Conservation (phyloP, 2,888 invertebrate genomes). For the Lycocerus yunnanus region DNA sequence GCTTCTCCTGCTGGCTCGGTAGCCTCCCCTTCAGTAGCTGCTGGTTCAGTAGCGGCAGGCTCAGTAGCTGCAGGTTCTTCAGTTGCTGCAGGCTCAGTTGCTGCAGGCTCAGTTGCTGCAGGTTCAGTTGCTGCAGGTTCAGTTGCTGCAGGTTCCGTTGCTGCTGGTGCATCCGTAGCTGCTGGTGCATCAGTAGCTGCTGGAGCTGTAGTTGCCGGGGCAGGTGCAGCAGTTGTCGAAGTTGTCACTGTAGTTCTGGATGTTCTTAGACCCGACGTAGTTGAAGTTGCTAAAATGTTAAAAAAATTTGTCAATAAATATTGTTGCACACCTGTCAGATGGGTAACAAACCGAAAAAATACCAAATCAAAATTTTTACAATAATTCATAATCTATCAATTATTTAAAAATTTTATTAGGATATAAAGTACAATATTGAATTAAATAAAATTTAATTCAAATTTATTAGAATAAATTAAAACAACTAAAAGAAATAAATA, state of each 20-base stretch:
- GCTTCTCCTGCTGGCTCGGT: background rate
- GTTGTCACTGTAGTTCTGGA: background rate
- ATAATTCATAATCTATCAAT: no score
- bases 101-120: background rate
- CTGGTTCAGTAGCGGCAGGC: background rate
- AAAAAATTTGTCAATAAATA: no score
- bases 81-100: background rate
- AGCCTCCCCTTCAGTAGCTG: background rate
- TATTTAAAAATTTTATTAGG: no score
- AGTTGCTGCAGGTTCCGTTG: background rate
- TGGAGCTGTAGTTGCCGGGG: background rate
- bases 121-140: background rate
- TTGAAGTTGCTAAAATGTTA: background rate
- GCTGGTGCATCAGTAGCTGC: background rate
- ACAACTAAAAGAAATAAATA: no score
- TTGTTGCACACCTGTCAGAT: no score
- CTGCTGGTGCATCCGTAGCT: background rate
- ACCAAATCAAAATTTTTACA: no score
- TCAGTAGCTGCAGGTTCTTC: background rate
- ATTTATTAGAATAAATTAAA: no score
- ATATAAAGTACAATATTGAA: no score
- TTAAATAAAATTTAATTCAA: no score
- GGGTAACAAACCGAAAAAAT: no score
- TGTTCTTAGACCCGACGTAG: background rate
- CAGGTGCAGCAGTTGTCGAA: background rate